Percentiles rank a stretch among this genome's conserved stretches.
These are phyloP conservation scores for Drosophila mayri DNA, from an alignment of 1,140 invertebrate genomes.

Conservation along the genomic window DNA sequence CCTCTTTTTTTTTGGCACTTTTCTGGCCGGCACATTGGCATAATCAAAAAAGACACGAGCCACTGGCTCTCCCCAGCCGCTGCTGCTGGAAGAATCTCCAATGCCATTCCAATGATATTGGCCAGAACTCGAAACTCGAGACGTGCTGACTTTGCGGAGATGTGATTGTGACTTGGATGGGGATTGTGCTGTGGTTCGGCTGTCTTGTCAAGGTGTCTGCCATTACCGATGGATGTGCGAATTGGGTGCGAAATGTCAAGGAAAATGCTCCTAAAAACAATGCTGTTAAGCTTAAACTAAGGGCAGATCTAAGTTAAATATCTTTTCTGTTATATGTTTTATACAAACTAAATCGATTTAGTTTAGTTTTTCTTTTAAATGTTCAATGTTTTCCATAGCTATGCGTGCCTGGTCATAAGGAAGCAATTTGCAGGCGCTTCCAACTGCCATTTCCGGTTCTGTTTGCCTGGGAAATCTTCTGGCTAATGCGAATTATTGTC, in stretches of 20 bases:
- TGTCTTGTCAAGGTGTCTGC: conserved; percentile 57
- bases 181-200: conserved; percentile 6
- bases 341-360: neutral
- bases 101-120: conserved; percentile 55
- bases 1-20: conserved; percentile 27
- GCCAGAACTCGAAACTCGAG: conserved; percentile 52
- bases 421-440: conserved; percentile 30
- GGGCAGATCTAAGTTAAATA: neutral
- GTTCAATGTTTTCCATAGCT: neutral
- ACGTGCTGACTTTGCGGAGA: conserved; percentile 53
- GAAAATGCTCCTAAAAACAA: neutral
- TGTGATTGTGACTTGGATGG: conserved; percentile 44
- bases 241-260: neutral
- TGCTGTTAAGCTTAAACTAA: neutral
- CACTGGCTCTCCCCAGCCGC: conserved; percentile 25
- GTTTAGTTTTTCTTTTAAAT: neutral
- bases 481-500: conserved; percentile 79
- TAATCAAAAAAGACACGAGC: conserved; percentile 77
- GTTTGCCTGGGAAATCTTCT: conserved; percentile 67
- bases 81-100: conserved; percentile 10
- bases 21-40: conserved; percentile 53
- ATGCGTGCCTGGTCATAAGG: conserved; percentile 14
- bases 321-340: neutral
- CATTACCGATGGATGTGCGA: conserved; percentile 21
- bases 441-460: conserved; percentile 43